A percentile compares a stretch with the other conserved stretches of the same genome.
Evolutionary conservation across 2,888 invertebrate genomes (phyloP).

Genomic region (Dicyrtoma fusca): DNA sequence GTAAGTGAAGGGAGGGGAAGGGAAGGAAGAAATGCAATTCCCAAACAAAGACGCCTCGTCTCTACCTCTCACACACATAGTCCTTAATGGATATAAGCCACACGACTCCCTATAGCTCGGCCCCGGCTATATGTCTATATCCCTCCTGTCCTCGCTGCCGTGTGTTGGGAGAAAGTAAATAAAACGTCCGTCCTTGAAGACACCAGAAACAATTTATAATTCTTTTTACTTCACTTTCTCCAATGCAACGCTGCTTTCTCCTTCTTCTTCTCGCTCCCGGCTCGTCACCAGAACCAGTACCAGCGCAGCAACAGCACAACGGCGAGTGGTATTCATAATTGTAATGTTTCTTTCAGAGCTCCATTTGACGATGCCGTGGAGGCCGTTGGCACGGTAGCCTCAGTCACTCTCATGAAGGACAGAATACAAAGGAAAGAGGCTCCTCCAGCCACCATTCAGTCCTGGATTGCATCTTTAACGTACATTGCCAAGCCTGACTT

Average conservation of each 20-base stretch:
- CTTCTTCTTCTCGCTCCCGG: background rate
- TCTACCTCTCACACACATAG: too few species aligned
- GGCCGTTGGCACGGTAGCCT: conserved; percentile 79
- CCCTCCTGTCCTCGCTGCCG: too few species aligned
- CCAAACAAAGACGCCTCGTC: background rate
- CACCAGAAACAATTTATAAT: too few species aligned
- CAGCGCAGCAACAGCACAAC: too few species aligned
- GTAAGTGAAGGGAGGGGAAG: too few species aligned
- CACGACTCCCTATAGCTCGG: too few species aligned
- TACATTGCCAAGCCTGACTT: conserved; percentile 67
- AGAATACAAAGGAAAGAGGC: conserved; percentile 71
- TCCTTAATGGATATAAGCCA: too few species aligned
- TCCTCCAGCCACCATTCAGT: conserved; percentile 68
- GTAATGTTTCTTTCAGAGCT: conserved; percentile 64
- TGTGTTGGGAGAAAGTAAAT: too few species aligned
- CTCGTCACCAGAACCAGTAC: background rate
- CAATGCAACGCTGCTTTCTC: too few species aligned
- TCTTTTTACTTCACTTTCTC: too few species aligned
- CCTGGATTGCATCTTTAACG: conserved; percentile 85
- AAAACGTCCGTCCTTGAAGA: too few species aligned
- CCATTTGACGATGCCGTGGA: conserved; percentile 84
- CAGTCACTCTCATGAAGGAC: conserved; percentile 81
- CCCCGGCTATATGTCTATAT: background rate
- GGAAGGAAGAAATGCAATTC: conserved; percentile 6
- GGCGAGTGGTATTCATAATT: background rate